Evolutionary conservation across 2,888 invertebrate species (phyloP).

Genomic region (Hybos culiciformis): DNA sequence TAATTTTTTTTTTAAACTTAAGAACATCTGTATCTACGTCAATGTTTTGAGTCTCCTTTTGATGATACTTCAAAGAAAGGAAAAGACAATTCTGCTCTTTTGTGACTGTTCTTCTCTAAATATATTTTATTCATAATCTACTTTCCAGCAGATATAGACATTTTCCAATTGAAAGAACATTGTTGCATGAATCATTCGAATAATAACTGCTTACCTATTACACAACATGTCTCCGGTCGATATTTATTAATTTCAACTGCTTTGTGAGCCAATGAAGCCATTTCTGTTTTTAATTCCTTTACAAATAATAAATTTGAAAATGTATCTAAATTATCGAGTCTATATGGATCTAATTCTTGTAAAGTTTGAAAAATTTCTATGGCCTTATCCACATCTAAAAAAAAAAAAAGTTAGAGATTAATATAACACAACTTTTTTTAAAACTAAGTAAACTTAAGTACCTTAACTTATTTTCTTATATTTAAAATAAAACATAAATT

Average conservation of each 20-base stretch:
- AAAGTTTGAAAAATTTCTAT: slow-evolving; percentile 72
- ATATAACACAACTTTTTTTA: neutral
- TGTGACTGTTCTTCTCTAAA: too few species aligned
- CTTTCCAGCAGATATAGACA: too few species aligned
- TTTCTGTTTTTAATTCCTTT: slow-evolving; percentile 79
- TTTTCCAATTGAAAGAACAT: too few species aligned
- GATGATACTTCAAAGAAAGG: too few species aligned
- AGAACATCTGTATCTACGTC: too few species aligned
- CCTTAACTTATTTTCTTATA: slow-evolving; percentile 8
- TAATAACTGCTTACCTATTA: slow-evolving; percentile 67
- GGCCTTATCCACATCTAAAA: slow-evolving; percentile 74
- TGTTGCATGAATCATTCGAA: too few species aligned
- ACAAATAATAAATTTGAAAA: slow-evolving; percentile 94
- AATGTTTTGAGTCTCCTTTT: too few species aligned
- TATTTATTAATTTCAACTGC: slow-evolving; percentile 93
- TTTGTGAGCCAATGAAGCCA: slow-evolving; percentile 85
- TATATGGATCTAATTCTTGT: slow-evolving; percentile 76
- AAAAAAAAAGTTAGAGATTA: slow-evolving; percentile 3
- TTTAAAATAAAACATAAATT: slow-evolving; percentile 4
- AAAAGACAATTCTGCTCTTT: too few species aligned
- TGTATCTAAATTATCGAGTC: slow-evolving; percentile 91
- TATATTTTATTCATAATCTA: too few species aligned
- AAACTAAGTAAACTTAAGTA: slow-evolving; percentile 1
- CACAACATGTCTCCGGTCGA: slow-evolving; percentile 92
- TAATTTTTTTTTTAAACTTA: too few species aligned